Conservation (phyloP, 2,888 invertebrate species). For the Cancer borealis region DNA sequence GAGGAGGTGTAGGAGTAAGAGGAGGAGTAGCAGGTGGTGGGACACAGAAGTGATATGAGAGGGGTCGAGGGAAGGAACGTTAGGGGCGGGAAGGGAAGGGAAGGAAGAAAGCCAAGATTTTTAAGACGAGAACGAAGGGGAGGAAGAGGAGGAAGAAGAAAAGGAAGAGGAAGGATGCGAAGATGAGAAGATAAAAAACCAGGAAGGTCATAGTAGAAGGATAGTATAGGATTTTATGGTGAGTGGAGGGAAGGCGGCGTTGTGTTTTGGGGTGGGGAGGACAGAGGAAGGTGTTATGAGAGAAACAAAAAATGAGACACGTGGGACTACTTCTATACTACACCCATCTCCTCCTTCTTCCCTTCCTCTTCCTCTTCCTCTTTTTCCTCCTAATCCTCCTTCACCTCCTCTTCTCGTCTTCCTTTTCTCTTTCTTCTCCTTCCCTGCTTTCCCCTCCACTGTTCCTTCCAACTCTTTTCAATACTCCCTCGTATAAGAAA, state of each 20-base stretch:
- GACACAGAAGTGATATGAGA: not conserved
- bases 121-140: not conserved
- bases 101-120: not conserved
- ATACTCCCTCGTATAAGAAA: slow-evolving; percentile 3
- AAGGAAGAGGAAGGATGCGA: not conserved
- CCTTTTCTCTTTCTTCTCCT: not conserved
- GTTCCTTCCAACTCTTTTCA: not conserved
- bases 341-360: not conserved
- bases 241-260: slow-evolving; percentile 7
- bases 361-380: not conserved
- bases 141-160: not conserved
- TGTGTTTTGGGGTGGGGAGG: not conserved
- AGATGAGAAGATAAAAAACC: not conserved
- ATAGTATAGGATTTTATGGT: not conserved
- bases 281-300: not conserved
- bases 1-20: not conserved
- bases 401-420: not conserved
- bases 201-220: slow-evolving; percentile 7
- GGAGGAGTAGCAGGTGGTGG: not conserved
- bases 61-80: not conserved
- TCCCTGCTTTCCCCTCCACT: not conserved
- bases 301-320: slow-evolving; percentile 16
- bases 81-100: not conserved
- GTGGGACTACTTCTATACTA: slow-evolving; percentile 14
- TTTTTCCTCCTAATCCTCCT: not conserved